Percentiles rank a stretch among this genome's conserved stretches.
These are phyloP conservation scores for Clarias platycephalus DNA, from an alignment of 2,797 vertebrate species.

Conservation along the genomic window DNA sequence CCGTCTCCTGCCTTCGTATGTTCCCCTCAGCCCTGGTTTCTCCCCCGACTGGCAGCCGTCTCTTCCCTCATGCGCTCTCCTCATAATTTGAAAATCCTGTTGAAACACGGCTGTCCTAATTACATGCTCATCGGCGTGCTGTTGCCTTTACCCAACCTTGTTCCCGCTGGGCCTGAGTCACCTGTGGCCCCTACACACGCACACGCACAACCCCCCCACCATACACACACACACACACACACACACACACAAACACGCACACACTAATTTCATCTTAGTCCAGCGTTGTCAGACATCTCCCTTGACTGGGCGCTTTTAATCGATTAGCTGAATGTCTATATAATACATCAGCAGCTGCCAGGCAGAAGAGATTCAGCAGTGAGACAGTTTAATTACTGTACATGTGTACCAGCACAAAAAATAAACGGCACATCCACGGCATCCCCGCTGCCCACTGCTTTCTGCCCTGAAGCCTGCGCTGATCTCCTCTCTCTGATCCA, in stretches of 20 bases:
- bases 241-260: slow-evolving; percentile 74
- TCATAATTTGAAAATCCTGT: slow-evolving; percentile 83
- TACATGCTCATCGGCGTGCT: slow-evolving; percentile 82
- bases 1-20: slow-evolving; percentile 52
- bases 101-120: slow-evolving; percentile 86
- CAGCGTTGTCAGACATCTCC: slow-evolving; percentile 88
- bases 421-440: slow-evolving; percentile 27
- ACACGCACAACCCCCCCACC: slow-evolving; percentile 64
- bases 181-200: slow-evolving; percentile 77
- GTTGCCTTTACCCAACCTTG: slow-evolving; percentile 78
- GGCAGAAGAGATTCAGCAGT: slow-evolving; percentile 80
- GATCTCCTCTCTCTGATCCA: slow-evolving; percentile 3
- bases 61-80: slow-evolving; percentile 44
- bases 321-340: slow-evolving; percentile 92
- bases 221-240: slow-evolving; percentile 63
- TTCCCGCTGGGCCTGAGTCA: slow-evolving; percentile 82
- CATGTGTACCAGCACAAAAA: slow-evolving; percentile 68
- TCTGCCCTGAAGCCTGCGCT: slow-evolving; percentile 7
- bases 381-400: slow-evolving; percentile 89
- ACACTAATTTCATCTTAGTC: slow-evolving; percentile 89
- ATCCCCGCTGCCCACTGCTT: slow-evolving; percentile 26
- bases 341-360: slow-evolving; percentile 91
- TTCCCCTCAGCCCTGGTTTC: slow-evolving; percentile 31
- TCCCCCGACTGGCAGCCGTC: slow-evolving; percentile 41
- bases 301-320: slow-evolving; percentile 89